Percentiles rank a stretch among this genome's conserved stretches.
phyloP scores from a whole-genome alignment of 2,113 vertebrate species.

The Neotragus moschatus region DNA sequence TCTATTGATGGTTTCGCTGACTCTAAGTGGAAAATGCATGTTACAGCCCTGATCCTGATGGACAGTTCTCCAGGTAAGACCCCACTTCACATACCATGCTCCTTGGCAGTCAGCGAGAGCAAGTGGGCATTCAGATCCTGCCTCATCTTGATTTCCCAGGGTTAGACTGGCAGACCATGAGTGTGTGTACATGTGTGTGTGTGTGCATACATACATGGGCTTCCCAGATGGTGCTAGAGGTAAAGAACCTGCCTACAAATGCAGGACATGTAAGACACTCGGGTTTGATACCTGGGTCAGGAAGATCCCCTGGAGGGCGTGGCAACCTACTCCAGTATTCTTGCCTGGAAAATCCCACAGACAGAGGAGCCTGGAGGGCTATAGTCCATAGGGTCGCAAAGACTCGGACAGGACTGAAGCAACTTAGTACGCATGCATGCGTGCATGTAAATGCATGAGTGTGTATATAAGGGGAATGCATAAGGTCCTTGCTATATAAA shows the following conservation, averaged over 20 bases:
- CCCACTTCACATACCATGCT: not conserved
- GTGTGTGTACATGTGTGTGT: not conserved
- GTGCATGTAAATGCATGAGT: not conserved
- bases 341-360: not conserved
- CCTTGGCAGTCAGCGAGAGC: not conserved
- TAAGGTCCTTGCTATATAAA: not conserved
- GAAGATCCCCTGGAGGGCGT: not conserved
- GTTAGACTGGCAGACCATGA: not conserved
- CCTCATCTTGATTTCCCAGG: not conserved
- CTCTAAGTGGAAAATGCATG: not conserved
- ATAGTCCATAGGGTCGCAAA: not conserved
- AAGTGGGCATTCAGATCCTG: not conserved
- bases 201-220: not conserved
- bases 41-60: not conserved
- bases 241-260: not conserved
- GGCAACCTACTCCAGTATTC: not conserved
- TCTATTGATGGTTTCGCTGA: not conserved
- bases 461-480: not conserved
- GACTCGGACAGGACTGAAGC: not conserved
- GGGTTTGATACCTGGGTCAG: not conserved
- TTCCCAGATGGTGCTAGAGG: not conserved
- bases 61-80: not conserved
- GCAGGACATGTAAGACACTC: not conserved
- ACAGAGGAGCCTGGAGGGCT: not conserved
- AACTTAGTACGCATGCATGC: not conserved